Conservation (phyloP, 2,888 invertebrate genomes). For the Gari tellinella region DNA sequence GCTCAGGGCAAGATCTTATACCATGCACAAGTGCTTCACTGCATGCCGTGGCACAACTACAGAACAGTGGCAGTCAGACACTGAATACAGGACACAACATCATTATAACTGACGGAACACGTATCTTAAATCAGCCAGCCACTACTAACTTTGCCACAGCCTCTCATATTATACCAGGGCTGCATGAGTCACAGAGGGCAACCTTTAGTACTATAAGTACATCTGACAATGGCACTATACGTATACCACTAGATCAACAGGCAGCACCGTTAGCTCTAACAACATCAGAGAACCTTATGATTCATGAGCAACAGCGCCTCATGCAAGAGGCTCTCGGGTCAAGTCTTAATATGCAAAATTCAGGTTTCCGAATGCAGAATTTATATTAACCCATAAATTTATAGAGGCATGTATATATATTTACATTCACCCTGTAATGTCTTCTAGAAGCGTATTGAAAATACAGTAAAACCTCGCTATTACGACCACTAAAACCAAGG, state of each 20-base stretch:
- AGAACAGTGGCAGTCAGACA: conserved; percentile 8
- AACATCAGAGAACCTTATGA: conserved; percentile 21
- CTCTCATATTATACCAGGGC: conserved; percentile 7
- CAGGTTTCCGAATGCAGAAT: conserved; percentile 37
- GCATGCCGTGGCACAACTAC: conserved; percentile 16
- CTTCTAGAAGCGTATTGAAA: too few species aligned
- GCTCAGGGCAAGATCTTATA: conserved; percentile 24
- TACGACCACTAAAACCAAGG: too few species aligned
- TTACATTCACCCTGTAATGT: too few species aligned
- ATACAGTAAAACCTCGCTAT: too few species aligned
- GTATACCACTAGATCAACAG: conserved; percentile 17
- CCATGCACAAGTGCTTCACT: background rate
- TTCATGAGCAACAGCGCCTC: conserved; percentile 42
- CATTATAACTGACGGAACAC: background rate
- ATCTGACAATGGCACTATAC: conserved; percentile 17
- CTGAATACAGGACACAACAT: conserved; percentile 1
- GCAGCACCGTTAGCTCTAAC: background rate
- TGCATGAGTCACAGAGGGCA: conserved; percentile 32
- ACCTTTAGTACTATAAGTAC: conserved; percentile 26
- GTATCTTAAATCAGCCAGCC: conserved; percentile 32
- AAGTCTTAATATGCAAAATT: conserved; percentile 35
- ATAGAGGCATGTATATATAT: background rate
- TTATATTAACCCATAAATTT: conserved; percentile 13
- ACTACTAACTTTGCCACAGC: conserved; percentile 24
- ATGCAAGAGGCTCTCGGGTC: conserved; percentile 42